Conservation (phyloP, 2,113 vertebrate species). For the Percopsis transmontana region DNA sequence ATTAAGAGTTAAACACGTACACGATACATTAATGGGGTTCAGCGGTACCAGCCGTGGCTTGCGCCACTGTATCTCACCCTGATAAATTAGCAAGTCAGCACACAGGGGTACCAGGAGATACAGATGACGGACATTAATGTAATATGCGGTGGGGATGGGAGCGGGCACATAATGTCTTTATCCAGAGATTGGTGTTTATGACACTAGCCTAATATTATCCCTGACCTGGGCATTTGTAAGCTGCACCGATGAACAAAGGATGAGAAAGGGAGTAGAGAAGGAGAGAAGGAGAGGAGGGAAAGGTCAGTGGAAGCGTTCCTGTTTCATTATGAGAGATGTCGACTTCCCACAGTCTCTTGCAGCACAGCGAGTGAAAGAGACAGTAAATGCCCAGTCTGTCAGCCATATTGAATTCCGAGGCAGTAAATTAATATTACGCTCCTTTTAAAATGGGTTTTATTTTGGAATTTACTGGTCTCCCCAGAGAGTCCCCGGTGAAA, state of each 20-base stretch:
- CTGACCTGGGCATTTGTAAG: conserved; percentile 49
- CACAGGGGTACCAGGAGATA: conserved; percentile 45
- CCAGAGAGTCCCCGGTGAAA: conserved; percentile 59
- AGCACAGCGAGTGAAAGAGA: conserved; percentile 61
- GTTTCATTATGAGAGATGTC: conserved; percentile 69
- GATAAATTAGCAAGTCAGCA: conserved; percentile 76
- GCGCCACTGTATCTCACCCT: conserved; percentile 70
- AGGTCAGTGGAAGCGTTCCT: conserved; percentile 65
- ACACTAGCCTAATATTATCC: conserved; percentile 63
- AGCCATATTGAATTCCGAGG: conserved; percentile 70
- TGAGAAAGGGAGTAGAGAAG: conserved; percentile 23
- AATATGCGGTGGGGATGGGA: conserved; percentile 58
- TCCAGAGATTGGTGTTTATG: conserved; percentile 68
- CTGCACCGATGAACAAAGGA: conserved; percentile 39
- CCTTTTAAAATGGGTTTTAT: conserved; percentile 65
- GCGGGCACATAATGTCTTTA: conserved; percentile 68
- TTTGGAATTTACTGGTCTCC: conserved; percentile 71
- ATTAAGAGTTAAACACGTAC: conserved; percentile 84
- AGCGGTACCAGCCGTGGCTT: conserved; percentile 49
- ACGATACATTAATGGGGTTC: conserved; percentile 80
- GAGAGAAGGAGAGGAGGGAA: conserved; percentile 46
- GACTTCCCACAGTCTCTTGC: conserved; percentile 41
- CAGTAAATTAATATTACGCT: conserved; percentile 75
- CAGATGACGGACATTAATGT: conserved; percentile 64
- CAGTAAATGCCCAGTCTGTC: conserved; percentile 67